Conservation (phyloP, 92 coral and sea anemone genomes). For the Ricordea florida region DNA sequence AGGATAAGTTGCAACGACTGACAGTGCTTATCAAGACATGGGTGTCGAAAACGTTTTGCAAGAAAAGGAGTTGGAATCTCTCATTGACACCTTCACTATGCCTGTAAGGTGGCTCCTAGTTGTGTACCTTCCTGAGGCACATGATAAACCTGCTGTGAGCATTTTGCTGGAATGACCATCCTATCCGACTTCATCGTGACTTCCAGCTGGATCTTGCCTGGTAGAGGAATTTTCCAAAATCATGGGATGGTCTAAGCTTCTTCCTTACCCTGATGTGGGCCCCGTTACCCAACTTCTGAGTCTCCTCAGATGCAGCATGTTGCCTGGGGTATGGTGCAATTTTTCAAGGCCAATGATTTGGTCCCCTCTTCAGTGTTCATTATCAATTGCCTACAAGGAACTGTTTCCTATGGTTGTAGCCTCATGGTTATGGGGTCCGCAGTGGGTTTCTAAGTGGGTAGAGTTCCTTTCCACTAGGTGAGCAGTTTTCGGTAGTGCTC, state of each 20-base stretch:
- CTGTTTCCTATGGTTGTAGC: not conserved
- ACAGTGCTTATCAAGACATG: too few species aligned
- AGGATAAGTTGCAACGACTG: too few species aligned
- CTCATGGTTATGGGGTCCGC: not conserved
- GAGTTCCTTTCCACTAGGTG: not conserved
- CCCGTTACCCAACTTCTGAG: too few species aligned
- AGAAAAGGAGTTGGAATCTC: too few species aligned
- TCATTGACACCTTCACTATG: too few species aligned
- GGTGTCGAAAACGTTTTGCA: too few species aligned
- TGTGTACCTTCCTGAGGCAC: too few species aligned
- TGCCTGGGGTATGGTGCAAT: too few species aligned
- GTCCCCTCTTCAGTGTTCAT: not conserved
- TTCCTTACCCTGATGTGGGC: not conserved
- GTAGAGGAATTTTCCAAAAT: not conserved
- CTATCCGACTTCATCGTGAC: not conserved
- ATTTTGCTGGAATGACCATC: not conserved
- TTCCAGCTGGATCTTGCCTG: not conserved
- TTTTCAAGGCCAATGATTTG: not conserved
- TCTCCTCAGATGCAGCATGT: too few species aligned
- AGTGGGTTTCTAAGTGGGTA: not conserved
- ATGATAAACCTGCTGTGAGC: too few species aligned
- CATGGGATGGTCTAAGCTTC: not conserved
- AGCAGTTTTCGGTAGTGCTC: not conserved
- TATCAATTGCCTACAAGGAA: conserved; percentile 11
- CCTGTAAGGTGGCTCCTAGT: too few species aligned